Evolutionary conservation across 2,113 vertebrate genomes (phyloP).

Genomic region (Girardinichthys multiradiatus): DNA sequence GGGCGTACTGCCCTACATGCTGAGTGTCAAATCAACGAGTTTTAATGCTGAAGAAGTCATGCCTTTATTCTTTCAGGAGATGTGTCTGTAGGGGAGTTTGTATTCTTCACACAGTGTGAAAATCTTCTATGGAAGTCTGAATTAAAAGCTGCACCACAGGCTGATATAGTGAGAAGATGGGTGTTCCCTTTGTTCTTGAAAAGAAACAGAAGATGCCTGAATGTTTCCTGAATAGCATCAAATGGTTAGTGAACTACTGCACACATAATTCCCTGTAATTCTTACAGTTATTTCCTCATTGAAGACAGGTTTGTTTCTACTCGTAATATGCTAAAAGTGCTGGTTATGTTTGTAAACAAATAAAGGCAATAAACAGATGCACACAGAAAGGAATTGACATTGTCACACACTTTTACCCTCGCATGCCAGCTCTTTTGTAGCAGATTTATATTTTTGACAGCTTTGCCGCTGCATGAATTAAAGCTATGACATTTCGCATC

Average conservation of each 20-base stretch:
- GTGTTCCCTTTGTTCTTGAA: conserved; percentile 15
- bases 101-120: conserved; percentile 38
- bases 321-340: neutral
- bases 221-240: conserved; percentile 30
- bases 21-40: conserved; percentile 53
- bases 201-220: conserved; percentile 10
- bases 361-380: neutral
- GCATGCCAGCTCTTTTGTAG: neutral
- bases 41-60: conserved; percentile 43
- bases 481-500: conserved; percentile 26
- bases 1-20: conserved; percentile 38
- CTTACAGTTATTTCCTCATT: conserved; percentile 21
- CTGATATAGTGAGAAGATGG: neutral
- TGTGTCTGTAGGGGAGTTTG: conserved; percentile 7
- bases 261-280: conserved; percentile 26
- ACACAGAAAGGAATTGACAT: neutral
- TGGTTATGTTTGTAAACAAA: no score
- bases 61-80: conserved; percentile 12
- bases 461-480: conserved; percentile 12
- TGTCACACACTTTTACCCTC: neutral
- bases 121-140: conserved; percentile 14
- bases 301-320: neutral
- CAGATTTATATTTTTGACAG: conserved; percentile 49
- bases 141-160: conserved; percentile 20
- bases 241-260: conserved; percentile 26